phyloP scores from a whole-genome alignment of 2,797 vertebrate species.

The Lepilemur septentrionalis region DNA sequence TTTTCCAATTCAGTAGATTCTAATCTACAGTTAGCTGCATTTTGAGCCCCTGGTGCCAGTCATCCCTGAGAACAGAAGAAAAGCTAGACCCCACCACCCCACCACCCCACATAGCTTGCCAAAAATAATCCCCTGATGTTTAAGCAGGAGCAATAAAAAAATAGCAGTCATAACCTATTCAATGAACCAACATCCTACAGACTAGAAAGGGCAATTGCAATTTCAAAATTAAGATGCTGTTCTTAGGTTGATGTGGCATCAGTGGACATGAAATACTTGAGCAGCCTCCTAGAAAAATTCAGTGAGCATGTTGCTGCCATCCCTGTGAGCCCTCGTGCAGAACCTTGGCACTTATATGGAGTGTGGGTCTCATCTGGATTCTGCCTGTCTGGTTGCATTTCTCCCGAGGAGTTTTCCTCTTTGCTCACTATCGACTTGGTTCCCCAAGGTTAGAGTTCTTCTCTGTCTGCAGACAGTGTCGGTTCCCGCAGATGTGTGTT shows the following conservation, averaged over 20 bases:
- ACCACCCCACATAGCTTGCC: not conserved
- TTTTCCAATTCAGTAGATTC: not conserved
- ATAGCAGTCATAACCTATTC: not conserved
- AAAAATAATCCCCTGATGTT: not conserved
- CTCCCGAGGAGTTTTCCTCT: not conserved
- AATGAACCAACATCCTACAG: not conserved
- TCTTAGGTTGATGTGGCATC: not conserved
- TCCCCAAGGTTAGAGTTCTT: not conserved
- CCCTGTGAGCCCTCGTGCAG: fast-evolving
- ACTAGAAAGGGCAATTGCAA: not conserved
- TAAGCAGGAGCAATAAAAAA: not conserved
- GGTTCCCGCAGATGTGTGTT: not conserved
- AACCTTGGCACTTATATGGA: not conserved
- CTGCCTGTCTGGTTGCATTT: not conserved
- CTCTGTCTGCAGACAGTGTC: not conserved
- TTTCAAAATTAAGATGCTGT: not conserved
- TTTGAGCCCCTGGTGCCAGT: not conserved
- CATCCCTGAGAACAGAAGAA: not conserved
- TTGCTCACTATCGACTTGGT: not conserved
- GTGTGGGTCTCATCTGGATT: not conserved
- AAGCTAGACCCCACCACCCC: too few relatives aligned
- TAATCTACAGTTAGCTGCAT: not conserved
- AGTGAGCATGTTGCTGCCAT: not conserved
- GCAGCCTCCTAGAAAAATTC: not conserved
- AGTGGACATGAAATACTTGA: not conserved